Evolutionary conservation across 2,888 invertebrate species (phyloP), one percentile per base, ranked within the genome.

Genomic region (Pachymerium ferrugineum): DNA sequence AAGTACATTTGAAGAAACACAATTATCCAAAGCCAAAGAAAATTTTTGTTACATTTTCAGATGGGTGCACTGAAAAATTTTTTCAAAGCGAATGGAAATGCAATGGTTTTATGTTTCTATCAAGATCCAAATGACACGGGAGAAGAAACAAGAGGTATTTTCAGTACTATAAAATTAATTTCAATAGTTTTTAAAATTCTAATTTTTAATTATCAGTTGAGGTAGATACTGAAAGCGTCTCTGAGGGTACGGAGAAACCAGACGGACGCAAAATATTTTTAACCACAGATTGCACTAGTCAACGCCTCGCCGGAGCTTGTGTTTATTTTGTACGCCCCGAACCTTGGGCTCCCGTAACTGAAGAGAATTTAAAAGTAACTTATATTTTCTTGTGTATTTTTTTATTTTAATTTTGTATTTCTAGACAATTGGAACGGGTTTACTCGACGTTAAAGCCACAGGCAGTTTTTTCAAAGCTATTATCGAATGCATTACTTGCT

Each of bases 391-490:
- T 19, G 3, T 31, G 30, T 33, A 31, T 16, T 16, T 69, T 1
- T 29, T 30, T 69, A 29, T 29, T n/a, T 69, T 1, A n/a, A 22
- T 67, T 4, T 22, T 3, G n/a, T 30, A 12, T 69, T 69, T 69
- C 5, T 19, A 82, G 82, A 83, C 83, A 77, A 76, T 83, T 35
- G 92, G 89, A 79, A 93, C 93, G 77, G 93, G 93, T 1, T 87
- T 93, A 16, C 87, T 94, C 38, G 92, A 93, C 80, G 89, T 90
- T 0, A 86, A 87, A 75, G 88, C 54, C 25, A 28, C 89, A 78
- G 89, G 93, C 54, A 92, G 92, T 0, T 85, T 96, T 77, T 90
- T 96, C 75, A 90, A 93, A 1, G 91, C 93, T 0, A 89, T 96
- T 77, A 94, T 95, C 81, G 87, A 93, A 35, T 89, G 94, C 12